Conservation (phyloP, 2,888 invertebrate species). For the Latrodectus hesperus region DNA sequence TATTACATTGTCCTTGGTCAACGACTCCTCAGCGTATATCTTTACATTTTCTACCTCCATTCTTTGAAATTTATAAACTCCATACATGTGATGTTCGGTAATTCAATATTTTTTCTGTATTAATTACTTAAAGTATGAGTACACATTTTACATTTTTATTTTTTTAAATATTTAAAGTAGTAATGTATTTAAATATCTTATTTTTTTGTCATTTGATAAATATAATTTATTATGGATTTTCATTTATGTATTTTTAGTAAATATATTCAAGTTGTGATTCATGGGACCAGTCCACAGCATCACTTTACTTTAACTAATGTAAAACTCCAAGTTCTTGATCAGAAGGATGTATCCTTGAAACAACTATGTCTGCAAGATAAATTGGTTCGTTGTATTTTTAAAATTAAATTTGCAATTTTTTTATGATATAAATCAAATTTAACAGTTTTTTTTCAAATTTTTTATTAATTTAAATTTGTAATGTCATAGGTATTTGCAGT, state of each 20-base stretch:
- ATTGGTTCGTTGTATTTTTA: conserved; percentile 64
- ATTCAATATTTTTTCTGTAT: neutral
- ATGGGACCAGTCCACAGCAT: conserved; percentile 53
- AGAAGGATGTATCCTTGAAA: conserved; percentile 68
- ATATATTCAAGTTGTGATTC: conserved; percentile 63
- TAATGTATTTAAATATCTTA: neutral
- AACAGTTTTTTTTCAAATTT: neutral
- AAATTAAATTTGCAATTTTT: too few relatives aligned
- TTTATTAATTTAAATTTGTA: neutral
- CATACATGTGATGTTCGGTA: conserved; percentile 79
- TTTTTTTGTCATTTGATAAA: neutral
- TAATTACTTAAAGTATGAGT: too few relatives aligned
- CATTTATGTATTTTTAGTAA: neutral
- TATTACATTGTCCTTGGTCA: conserved; percentile 87
- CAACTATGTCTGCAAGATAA: conserved; percentile 69
- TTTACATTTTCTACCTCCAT: conserved; percentile 88
- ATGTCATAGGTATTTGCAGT: too few relatives aligned
- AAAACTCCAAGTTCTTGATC: conserved; percentile 58
- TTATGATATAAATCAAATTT: neutral
- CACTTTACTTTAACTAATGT: conserved; percentile 52
- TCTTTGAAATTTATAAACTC: conserved; percentile 86
- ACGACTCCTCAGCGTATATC: conserved; percentile 82
- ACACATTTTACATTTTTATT: too few relatives aligned
- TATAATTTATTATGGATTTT: neutral
- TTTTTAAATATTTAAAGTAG: too few relatives aligned